Evolutionary conservation across 1,140 invertebrate species (phyloP).

Genomic region (Asobara japonica): DNA sequence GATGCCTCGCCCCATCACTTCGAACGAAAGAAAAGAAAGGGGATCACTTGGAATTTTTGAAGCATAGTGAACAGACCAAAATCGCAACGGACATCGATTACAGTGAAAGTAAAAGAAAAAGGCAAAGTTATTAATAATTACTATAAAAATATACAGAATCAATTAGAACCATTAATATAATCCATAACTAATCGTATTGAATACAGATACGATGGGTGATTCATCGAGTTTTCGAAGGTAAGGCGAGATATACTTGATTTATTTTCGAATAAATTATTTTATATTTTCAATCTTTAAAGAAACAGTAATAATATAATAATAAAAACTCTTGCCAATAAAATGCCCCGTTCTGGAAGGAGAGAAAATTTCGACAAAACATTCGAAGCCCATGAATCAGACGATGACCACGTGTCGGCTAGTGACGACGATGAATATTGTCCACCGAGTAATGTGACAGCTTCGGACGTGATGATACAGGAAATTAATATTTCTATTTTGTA

Average conservation of each 20-base stretch:
- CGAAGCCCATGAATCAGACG: slow-evolving; percentile 23
- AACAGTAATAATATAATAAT: slow-evolving; percentile 21
- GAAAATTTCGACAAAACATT: slow-evolving; percentile 22
- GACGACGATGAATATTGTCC: slow-evolving; percentile 30
- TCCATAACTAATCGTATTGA: slow-evolving; percentile 19
- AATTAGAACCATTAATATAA: neutral
- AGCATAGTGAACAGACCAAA: too few species aligned
- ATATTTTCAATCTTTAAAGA: slow-evolving; percentile 23
- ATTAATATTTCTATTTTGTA: too few species aligned
- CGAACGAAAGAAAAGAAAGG: too few species aligned
- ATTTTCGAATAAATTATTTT: slow-evolving; percentile 27
- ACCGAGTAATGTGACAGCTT: slow-evolving; percentile 22
- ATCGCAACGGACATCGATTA: too few species aligned
- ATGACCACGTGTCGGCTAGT: slow-evolving; percentile 26
- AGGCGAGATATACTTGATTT: slow-evolving; percentile 24
- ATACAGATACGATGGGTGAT: slow-evolving; percentile 20
- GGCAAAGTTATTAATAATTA: too few species aligned
- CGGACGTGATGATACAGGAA: neutral
- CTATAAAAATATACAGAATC: slow-evolving; percentile 6
- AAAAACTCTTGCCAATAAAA: slow-evolving; percentile 22
- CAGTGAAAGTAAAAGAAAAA: slow-evolving; percentile 14
- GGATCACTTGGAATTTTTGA: too few species aligned
- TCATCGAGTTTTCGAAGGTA: slow-evolving; percentile 29
- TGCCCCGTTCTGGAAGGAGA: slow-evolving; percentile 13
- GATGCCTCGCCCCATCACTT: too few species aligned